Evolutionary conservation across 2,113 vertebrate species (phyloP).

Genomic region (Ammospiza caudacuta): DNA sequence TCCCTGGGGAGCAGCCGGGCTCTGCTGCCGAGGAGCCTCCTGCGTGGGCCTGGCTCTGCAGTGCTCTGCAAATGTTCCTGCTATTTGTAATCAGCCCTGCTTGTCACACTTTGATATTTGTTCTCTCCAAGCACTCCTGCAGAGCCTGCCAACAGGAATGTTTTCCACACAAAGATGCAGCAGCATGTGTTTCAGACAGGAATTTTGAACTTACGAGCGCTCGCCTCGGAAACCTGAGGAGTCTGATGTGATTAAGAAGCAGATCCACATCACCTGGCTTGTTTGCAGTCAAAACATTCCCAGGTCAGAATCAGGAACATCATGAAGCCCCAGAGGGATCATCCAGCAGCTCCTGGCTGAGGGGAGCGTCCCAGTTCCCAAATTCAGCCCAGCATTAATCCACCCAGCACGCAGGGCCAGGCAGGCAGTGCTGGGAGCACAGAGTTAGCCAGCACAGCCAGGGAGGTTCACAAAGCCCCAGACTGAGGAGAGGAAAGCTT

Average conservation of each 20-base stretch:
- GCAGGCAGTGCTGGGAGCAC: accelerated
- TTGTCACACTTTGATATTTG: conserved; percentile 67
- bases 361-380: not conserved
- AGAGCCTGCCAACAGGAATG: conserved; percentile 63
- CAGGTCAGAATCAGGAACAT: not conserved
- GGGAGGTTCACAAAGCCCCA: not conserved
- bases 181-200: conserved; percentile 58
- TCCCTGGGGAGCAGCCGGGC: not conserved
- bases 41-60: not conserved
- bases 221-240: conserved; percentile 37
- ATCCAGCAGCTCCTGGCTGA: not conserved
- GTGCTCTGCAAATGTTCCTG: conserved; percentile 60
- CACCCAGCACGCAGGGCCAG: not conserved
- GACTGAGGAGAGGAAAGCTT: not conserved
- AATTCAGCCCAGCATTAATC: not conserved
- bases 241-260: conserved; percentile 58
- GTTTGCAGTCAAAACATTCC: conserved; percentile 37
- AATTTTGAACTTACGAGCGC: conserved; percentile 33
- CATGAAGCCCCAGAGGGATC: not conserved
- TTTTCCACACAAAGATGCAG: conserved; percentile 63
- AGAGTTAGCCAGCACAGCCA: not conserved
- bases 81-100: conserved; percentile 57
- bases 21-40: not conserved
- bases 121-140: conserved; percentile 62
- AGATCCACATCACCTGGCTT: not conserved